Conservation (phyloP, 2,113 vertebrate species). For the Ptyas mucosa region DNA sequence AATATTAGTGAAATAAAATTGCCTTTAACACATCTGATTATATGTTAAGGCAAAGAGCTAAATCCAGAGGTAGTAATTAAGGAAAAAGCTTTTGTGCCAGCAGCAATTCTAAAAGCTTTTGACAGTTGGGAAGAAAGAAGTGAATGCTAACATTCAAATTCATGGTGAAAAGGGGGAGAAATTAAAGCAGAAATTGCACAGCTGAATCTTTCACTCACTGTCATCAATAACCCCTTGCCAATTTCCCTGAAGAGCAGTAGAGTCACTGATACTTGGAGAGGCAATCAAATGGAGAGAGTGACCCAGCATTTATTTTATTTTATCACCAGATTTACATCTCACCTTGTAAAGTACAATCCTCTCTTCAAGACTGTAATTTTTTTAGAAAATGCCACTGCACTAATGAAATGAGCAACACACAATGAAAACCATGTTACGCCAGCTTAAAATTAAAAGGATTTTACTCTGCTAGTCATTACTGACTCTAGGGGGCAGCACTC, state of each 20-base stretch:
- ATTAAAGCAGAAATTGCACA: background rate
- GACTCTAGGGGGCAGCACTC: background rate
- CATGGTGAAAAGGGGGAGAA: background rate
- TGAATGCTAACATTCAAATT: conserved; percentile 21
- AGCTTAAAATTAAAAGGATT: background rate
- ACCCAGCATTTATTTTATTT: background rate
- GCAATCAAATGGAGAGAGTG: background rate
- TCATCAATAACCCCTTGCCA: background rate
- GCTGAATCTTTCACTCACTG: background rate
- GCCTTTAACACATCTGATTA: conserved; percentile 26
- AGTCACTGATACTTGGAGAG: background rate
- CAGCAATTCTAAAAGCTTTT: conserved; percentile 15
- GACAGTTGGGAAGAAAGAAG: conserved; percentile 10
- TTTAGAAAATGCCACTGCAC: background rate
- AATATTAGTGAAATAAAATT: conserved; percentile 36
- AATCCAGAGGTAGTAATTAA: conserved; percentile 30
- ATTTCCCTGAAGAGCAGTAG: background rate
- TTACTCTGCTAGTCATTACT: background rate
- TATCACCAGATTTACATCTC: background rate
- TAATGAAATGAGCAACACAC: background rate
- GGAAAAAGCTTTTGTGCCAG: conserved; percentile 27
- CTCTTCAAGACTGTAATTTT: background rate
- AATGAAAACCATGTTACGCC: background rate
- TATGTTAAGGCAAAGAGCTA: conserved; percentile 19
- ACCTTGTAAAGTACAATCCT: background rate